phyloP scores from a whole-genome alignment of 2,113 vertebrate genomes.

The Dipodomys merriami region DNA sequence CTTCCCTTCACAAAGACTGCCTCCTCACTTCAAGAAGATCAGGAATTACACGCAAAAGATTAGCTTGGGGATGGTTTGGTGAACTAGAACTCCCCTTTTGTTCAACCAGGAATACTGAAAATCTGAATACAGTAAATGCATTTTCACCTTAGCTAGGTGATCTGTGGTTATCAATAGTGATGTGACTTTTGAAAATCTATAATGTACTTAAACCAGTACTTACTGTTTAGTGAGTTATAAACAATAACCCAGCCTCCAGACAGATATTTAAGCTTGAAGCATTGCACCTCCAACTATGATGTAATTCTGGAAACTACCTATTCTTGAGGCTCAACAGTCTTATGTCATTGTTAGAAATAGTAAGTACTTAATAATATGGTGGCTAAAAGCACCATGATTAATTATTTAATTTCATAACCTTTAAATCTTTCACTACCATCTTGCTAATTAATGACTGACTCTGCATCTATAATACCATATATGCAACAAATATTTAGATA shows the following conservation, averaged over 20 bases:
- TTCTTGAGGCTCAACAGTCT: constrained; percentile 34
- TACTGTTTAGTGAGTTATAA: background rate
- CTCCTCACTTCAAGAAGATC: constrained; percentile 37
- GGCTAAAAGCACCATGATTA: background rate
- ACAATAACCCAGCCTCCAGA: background rate
- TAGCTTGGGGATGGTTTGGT: background rate
- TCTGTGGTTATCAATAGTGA: background rate
- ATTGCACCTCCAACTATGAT: background rate
- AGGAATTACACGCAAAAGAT: background rate
- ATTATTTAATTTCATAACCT: constrained; percentile 26
- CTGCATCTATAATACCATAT: background rate
- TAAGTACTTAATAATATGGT: constrained; percentile 22
- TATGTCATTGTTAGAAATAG: constrained; percentile 34
- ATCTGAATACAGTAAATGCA: background rate
- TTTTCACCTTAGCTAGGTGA: background rate
- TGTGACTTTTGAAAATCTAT: constrained; percentile 19
- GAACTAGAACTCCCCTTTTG: background rate
- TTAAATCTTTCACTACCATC: background rate
- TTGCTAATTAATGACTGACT: background rate
- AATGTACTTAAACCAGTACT: background rate
- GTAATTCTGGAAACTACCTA: background rate
- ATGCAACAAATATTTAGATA: constrained; percentile 7
- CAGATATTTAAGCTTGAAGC: background rate
- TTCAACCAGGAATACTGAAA: background rate
- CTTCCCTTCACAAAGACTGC: background rate